A percentile compares a stretch with the other conserved stretches of the same genome.
phyloP scores from a whole-genome alignment of 2,797 vertebrate species.

The Megalops cyprinoides region DNA sequence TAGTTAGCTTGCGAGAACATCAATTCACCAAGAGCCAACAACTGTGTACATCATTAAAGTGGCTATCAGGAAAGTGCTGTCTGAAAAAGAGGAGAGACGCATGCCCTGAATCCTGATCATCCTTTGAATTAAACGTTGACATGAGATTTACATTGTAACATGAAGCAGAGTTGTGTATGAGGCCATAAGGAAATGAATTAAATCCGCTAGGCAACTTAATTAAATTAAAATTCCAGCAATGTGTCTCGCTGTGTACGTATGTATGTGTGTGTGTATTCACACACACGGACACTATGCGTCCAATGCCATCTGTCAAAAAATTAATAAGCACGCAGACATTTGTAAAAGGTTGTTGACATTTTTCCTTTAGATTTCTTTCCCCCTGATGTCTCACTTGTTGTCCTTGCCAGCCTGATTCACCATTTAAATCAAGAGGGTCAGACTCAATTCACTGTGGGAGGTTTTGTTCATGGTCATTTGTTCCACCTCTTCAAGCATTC shows the following conservation, averaged over 20 bases:
- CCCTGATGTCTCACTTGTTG: conserved; percentile 1
- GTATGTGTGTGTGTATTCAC: too few species aligned
- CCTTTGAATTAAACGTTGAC: conserved; percentile 30
- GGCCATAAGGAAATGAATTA: not conserved
- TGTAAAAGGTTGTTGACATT: not conserved
- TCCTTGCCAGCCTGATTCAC: not conserved
- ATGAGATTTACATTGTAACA: conserved; percentile 17
- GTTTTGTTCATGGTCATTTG: conserved; percentile 35
- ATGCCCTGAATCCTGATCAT: conserved; percentile 29
- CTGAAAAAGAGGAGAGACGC: not conserved
- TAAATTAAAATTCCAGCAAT: not conserved
- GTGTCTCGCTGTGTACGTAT: too few species aligned
- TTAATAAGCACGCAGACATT: not conserved
- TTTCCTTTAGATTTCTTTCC: not conserved
- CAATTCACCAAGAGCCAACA: too few species aligned
- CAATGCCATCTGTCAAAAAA: not conserved
- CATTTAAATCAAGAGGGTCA: conserved; percentile 37
- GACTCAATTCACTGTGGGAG: conserved; percentile 39
- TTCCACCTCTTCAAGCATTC: conserved; percentile 37
- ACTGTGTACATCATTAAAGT: not conserved
- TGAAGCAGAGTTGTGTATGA: not conserved
- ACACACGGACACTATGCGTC: too few species aligned
- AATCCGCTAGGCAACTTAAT: conserved; percentile 9
- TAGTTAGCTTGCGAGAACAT: too few species aligned
- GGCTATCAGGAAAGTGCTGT: conserved; percentile 6